Conservation (phyloP, 2,797 vertebrate species). For the Pterois miles region DNA sequence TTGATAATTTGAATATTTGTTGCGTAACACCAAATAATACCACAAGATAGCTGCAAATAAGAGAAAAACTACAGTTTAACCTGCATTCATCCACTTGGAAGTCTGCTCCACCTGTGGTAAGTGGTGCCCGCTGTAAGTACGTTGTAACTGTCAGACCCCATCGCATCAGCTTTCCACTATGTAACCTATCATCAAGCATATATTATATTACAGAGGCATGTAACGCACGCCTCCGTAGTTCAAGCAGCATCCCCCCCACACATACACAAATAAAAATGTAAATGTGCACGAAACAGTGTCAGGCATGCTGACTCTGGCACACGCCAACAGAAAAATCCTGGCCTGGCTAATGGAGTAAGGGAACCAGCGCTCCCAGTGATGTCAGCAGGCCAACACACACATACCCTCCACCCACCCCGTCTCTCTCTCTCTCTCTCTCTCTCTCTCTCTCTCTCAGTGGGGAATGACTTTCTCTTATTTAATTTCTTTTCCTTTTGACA, state of each 20-base stretch:
- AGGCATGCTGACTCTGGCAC: constrained; percentile 52
- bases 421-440: background rate
- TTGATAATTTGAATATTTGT: background rate
- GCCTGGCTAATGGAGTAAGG: constrained; percentile 35
- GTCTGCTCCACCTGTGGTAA: background rate
- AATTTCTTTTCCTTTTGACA: constrained; percentile 24
- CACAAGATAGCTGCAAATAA: background rate
- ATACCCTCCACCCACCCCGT: background rate
- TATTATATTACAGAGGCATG: constrained; percentile 18
- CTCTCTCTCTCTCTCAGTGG: constrained; percentile 3
- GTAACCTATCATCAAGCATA: constrained; percentile 34
- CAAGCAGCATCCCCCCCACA: background rate
- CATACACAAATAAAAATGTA: constrained; percentile 34
- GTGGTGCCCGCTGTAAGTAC: constrained; percentile 2
- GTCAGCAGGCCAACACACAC: constrained; percentile 55
- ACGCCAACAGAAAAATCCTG: constrained; percentile 51
- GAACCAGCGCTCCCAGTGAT: constrained; percentile 47
- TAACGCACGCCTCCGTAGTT: background rate
- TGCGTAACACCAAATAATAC: background rate
- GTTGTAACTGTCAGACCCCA: constrained; percentile 20
- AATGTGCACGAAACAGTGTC: constrained; percentile 33
- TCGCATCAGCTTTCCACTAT: constrained; percentile 29
- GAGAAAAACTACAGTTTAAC: constrained; percentile 6
- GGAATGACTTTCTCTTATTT: constrained; percentile 30
- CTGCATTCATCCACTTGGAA: constrained; percentile 9